phyloP scores from a whole-genome alignment of 2,888 invertebrate species.

The Parapristionchus giblindavisi region DNA sequence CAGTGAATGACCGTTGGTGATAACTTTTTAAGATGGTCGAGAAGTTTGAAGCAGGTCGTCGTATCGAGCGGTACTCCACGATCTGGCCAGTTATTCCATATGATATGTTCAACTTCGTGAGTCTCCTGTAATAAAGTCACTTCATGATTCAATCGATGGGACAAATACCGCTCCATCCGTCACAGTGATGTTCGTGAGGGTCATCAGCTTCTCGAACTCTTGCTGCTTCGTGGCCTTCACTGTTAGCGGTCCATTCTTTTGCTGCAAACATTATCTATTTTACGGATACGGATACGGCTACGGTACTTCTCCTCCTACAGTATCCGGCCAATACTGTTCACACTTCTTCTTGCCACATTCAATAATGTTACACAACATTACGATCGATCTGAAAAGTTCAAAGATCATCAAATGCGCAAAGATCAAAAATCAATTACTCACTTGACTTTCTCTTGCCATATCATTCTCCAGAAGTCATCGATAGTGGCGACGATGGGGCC shows the following conservation, averaged over 20 bases:
- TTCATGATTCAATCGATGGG: neutral
- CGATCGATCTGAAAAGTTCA: constrained; percentile 41
- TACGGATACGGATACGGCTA: neutral
- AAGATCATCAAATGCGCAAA: constrained; percentile 18
- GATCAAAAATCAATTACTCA: neutral
- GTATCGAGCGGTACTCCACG: constrained; percentile 23
- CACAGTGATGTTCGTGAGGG: constrained; percentile 46
- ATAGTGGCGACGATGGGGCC: constrained; percentile 58
- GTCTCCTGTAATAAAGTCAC: neutral
- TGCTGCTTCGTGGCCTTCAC: constrained; percentile 46
- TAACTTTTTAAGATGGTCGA: constrained; percentile 24
- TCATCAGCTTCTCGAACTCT: constrained; percentile 52
- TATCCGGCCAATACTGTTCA: constrained; percentile 61
- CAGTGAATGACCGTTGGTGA: constrained; percentile 36
- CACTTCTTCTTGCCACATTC: constrained; percentile 61
- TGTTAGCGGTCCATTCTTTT: constrained; percentile 46
- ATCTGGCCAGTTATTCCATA: constrained; percentile 40
- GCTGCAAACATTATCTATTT: constrained; percentile 32
- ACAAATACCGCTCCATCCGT: constrained; percentile 39
- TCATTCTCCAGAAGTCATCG: constrained; percentile 60
- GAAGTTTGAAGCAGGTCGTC: constrained; percentile 29
- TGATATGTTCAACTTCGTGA: constrained; percentile 31
- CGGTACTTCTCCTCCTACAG: constrained; percentile 28
- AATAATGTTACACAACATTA: constrained; percentile 60
- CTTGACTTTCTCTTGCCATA: constrained; percentile 57